These are phyloP conservation scores for Nothobranchius kuhntae DNA, from an alignment of 2,113 vertebrate species.

Conservation along the genomic window DNA sequence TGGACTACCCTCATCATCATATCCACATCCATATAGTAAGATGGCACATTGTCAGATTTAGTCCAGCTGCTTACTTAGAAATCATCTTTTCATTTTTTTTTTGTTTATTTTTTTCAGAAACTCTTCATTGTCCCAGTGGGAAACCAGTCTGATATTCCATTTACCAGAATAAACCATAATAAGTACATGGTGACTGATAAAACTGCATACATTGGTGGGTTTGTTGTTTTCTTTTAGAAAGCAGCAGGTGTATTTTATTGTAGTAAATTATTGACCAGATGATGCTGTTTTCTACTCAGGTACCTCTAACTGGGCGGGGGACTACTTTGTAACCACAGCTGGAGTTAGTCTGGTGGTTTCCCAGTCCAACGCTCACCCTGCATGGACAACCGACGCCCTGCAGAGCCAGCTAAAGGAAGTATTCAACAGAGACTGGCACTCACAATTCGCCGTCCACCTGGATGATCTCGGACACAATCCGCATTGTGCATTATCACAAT, in stretches of 20 bases:
- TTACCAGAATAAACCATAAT: constrained; percentile 86
- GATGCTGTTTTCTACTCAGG: constrained; percentile 67
- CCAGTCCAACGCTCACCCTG: constrained; percentile 63
- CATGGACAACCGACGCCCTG: constrained; percentile 41
- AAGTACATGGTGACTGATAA: constrained; percentile 93
- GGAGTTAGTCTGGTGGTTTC: constrained; percentile 87
- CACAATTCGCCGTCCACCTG: constrained; percentile 80
- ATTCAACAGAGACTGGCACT: constrained; percentile 89
- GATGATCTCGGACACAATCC: constrained; percentile 70
- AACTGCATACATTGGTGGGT: constrained; percentile 85
- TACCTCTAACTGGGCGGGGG: constrained; percentile 91
- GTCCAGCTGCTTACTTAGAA: rapidly evolving
- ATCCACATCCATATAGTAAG: constrained; percentile 85
- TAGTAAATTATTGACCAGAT: constrained; percentile 32
- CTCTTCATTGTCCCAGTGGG: constrained; percentile 85
- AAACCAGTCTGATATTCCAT: constrained; percentile 86
- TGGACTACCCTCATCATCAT: constrained; percentile 64
- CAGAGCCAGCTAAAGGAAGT: constrained; percentile 79
- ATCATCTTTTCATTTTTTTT: background rate
- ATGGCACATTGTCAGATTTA: background rate
- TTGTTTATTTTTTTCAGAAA: constrained; percentile 86
- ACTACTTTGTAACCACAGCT: constrained; percentile 86
- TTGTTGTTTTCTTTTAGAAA: background rate
- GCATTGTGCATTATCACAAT: constrained; percentile 76
- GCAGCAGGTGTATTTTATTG: no score